Evolutionary conservation across 2,888 invertebrate genomes (phyloP).

Genomic region (Cephus pulcher): DNA sequence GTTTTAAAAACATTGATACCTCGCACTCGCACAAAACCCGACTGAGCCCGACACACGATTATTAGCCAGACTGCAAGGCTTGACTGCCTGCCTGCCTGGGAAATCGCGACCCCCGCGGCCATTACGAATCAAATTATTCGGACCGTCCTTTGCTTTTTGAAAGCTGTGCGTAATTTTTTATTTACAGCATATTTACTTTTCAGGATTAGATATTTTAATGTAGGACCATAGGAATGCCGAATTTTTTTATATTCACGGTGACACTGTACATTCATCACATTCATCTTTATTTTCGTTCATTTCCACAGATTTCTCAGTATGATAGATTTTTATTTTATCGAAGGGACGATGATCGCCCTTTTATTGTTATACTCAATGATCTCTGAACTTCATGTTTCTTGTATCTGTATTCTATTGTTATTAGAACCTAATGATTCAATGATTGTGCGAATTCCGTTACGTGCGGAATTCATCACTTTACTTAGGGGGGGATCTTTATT

Average conservation of each 20-base stretch:
- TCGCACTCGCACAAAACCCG: background rate
- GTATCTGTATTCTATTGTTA: background rate
- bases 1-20: background rate
- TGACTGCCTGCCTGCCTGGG: background rate
- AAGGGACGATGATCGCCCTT: background rate
- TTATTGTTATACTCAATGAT: background rate
- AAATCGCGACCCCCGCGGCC: background rate
- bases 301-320: background rate
- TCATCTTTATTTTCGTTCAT: background rate
- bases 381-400: background rate
- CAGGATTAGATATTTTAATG: background rate
- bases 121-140: background rate
- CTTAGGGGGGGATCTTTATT: background rate
- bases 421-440: background rate
- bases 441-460: background rate
- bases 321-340: background rate
- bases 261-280: background rate
- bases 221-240: background rate
- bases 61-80: background rate
- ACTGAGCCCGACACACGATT: background rate
- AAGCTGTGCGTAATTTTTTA: background rate
- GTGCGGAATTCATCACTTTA: background rate
- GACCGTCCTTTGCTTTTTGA: background rate
- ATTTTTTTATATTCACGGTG: background rate
- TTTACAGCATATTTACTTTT: background rate